A percentile compares a stretch with the other conserved stretches of the same genome.
These are phyloP conservation scores for Oscheius sp. DNA, from an alignment of 2,888 invertebrate genomes.

Conservation along the genomic window DNA sequence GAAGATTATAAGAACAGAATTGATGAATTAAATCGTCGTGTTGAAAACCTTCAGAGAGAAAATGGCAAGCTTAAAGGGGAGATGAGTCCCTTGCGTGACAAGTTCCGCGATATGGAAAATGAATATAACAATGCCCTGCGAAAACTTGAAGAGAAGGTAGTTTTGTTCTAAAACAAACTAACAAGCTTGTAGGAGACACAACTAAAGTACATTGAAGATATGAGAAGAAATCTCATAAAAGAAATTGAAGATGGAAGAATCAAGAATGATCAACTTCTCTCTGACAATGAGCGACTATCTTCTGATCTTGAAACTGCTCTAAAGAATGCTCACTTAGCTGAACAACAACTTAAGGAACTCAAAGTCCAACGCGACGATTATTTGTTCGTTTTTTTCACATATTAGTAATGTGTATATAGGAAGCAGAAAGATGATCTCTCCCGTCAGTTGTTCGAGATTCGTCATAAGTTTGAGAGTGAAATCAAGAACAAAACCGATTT, in stretches of 20 bases:
- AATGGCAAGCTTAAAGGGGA: constrained; percentile 64
- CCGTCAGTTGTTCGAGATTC: constrained; percentile 61
- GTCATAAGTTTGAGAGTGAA: constrained; percentile 60
- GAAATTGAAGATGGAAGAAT: constrained; percentile 56
- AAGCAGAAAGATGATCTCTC: constrained; percentile 66
- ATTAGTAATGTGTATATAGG: constrained; percentile 32
- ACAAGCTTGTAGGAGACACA: constrained; percentile 38
- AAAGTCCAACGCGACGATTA: constrained; percentile 67
- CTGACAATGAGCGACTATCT: constrained; percentile 56
- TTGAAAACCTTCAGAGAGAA: constrained; percentile 62
- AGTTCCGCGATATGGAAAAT: constrained; percentile 65
- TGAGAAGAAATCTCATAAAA: constrained; percentile 48
- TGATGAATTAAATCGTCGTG: constrained; percentile 65
- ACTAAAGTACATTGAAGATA: constrained; percentile 49
- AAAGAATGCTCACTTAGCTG: constrained; percentile 53
- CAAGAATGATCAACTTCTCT: constrained; percentile 52
- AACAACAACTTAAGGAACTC: constrained; percentile 65
- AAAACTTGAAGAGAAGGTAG: constrained; percentile 63
- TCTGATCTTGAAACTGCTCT: constrained; percentile 52
- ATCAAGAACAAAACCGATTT: constrained; percentile 50
- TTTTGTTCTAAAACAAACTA: not conserved
- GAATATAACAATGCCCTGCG: constrained; percentile 60
- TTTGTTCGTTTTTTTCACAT: constrained; percentile 39
- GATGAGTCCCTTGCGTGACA: constrained; percentile 59
- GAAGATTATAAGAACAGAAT: constrained; percentile 65